Conservation (phyloP, 2,888 invertebrate species). For the Malthinus seriepunctatus region DNA sequence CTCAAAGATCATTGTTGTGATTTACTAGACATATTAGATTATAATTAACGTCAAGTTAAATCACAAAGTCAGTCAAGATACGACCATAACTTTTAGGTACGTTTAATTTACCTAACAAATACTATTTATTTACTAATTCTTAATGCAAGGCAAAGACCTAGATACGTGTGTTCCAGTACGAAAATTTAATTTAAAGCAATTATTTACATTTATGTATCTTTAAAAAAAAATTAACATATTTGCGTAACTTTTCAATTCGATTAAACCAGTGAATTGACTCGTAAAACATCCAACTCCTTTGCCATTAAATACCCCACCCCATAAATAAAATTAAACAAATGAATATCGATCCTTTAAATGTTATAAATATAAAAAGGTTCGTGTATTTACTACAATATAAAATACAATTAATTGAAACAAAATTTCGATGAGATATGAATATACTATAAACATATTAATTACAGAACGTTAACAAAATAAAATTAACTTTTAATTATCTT, state of each 20-base stretch:
- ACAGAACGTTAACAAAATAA: conserved; percentile 14
- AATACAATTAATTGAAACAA: conserved; percentile 24
- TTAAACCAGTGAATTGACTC: conserved; percentile 44
- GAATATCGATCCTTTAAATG: conserved; percentile 12
- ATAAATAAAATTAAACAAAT: conserved; percentile 7
- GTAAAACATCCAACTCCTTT: conserved; percentile 41
- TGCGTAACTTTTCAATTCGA: conserved; percentile 11
- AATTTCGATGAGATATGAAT: conserved; percentile 17
- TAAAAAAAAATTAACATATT: conserved; percentile 8
- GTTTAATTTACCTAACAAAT: conserved; percentile 42
- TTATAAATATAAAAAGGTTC: conserved; percentile 14
- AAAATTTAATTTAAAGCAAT: conserved; percentile 45
- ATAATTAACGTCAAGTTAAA: conserved; percentile 30
- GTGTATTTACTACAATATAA: conserved; percentile 25
- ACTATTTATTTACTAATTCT: conserved; percentile 39
- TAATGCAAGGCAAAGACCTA: conserved; percentile 47
- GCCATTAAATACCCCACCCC: conserved; percentile 26
- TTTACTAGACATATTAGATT: background rate
- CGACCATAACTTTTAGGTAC: conserved; percentile 46
- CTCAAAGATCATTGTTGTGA: conserved; percentile 15
- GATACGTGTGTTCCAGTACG: conserved; percentile 46
- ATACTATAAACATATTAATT: conserved; percentile 16
- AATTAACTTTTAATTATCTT: conserved; percentile 6
- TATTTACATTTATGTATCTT: conserved; percentile 44
- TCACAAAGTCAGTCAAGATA: conserved; percentile 45